A percentile compares a stretch with the other conserved stretches of the same genome.
These are phyloP conservation scores for Sceliomorpha sp. DNA, from an alignment of 2,888 invertebrate genomes.

Conservation along the genomic window DNA sequence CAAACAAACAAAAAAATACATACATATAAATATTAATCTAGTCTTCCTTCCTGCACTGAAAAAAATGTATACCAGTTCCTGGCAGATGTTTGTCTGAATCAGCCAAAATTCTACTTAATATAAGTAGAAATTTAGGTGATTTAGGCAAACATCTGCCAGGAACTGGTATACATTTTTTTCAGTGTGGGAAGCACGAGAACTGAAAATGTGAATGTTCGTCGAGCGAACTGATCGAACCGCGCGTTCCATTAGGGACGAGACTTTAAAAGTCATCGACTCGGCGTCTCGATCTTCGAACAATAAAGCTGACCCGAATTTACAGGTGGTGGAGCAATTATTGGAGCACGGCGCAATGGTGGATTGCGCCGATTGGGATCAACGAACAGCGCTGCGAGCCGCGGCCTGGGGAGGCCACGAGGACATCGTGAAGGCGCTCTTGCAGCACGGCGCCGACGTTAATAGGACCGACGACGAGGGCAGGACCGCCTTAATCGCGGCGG, in stretches of 20 bases:
- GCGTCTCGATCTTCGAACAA: conserved; percentile 37
- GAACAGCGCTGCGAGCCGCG: conserved; percentile 94
- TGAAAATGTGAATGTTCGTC: no score
- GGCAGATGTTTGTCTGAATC: no score
- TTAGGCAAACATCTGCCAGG: no score
- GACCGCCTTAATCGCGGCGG: conserved; percentile 96
- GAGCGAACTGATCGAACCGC: no score
- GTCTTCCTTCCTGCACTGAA: no score
- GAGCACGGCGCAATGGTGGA: conserved; percentile 91
- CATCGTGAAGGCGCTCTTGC: conserved; percentile 87
- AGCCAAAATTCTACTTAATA: no score
- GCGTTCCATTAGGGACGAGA: conserved; percentile 46
- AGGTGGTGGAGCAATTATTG: conserved; percentile 90
- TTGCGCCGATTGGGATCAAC: conserved; percentile 91
- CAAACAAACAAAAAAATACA: no score
- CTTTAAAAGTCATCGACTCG: conserved; percentile 31
- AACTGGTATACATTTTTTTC: no score
- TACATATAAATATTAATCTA: no score
- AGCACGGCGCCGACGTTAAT: conserved; percentile 89
- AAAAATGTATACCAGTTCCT: no score
- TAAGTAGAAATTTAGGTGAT: no score
- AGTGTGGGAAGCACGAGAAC: no score
- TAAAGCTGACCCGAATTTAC: conserved; percentile 50
- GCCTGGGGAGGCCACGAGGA: conserved; percentile 97
- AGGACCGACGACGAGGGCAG: conserved; percentile 93